Percentiles rank a stretch among this genome's conserved stretches.
Evolutionary conservation across 2,888 invertebrate genomes (phyloP).

Genomic region (Antitype chi): DNA sequence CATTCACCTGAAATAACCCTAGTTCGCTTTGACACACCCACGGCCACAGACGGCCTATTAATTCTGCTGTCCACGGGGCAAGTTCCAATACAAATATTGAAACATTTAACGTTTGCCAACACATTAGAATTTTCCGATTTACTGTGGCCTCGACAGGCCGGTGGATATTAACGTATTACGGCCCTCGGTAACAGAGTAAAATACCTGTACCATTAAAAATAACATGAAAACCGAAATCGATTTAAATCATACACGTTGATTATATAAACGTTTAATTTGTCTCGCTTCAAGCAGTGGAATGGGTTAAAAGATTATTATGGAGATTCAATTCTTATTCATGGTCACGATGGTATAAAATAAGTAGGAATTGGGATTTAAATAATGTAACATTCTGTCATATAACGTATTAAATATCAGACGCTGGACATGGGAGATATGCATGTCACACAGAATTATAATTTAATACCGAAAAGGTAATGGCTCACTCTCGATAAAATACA

Average conservation of each 20-base stretch:
- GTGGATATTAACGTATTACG: constrained; percentile 36
- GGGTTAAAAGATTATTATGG: constrained; percentile 37
- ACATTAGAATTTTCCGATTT: constrained; percentile 24
- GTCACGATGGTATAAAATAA: constrained; percentile 15
- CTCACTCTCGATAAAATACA: background rate
- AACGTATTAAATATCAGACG: background rate
- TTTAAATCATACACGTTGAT: constrained; percentile 58
- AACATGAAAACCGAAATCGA: constrained; percentile 56
- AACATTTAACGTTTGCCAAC: constrained; percentile 31
- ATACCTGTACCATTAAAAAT: constrained; percentile 56
- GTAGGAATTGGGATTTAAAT: constrained; percentile 10
- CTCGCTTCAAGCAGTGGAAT: constrained; percentile 37
- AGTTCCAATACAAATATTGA: constrained; percentile 26
- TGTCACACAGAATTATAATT: constrained; percentile 2
- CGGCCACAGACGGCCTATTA: constrained; percentile 21
- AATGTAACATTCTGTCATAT: constrained; percentile 2
- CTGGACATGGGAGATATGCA: background rate
- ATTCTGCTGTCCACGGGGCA: constrained; percentile 5
- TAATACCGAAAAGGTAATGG: background rate
- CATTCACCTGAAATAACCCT: constrained; percentile 12
- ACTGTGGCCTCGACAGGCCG: constrained; percentile 35
- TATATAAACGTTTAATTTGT: constrained; percentile 56
- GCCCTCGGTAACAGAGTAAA: constrained; percentile 37
- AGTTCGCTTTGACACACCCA: constrained; percentile 10
- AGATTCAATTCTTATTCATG: constrained; percentile 41